Base-by-base conservation (phyloP, 2,113 vertebrate species). In the Marmota monax region DNA sequence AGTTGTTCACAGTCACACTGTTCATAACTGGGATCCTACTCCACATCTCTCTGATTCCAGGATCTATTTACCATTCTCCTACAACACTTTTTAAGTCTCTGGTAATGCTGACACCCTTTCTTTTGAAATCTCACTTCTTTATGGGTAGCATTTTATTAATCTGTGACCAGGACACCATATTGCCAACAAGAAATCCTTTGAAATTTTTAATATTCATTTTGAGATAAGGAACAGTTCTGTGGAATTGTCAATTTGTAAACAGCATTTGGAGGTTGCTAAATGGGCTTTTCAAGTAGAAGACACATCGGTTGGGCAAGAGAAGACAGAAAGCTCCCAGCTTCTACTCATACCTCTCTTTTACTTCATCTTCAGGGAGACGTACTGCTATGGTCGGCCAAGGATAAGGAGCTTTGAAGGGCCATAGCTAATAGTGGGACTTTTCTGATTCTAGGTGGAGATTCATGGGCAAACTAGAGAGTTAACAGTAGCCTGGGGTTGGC, bases 51-150 rank as follows among this genome's bases (percentile, higher is more conserved):
- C 9, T 53, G 61, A 58, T 42, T 84, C 22, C 23, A 63, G n/a
- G 67, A 56, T 4, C 22, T 82, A 29, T 12, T 53, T 39, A 45
- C 34, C 25, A 11, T 73, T 93, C 34, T 86, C 22, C 27, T 65
- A 69, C 9, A 74, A 2, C 32, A 32, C 18, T 37, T 69, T 51
- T 27, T 48, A 92, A 70, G 20, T 51, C 23, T 13, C 14, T 17
- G 53, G 65, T 34, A 72, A 69, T 18, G 61, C 4, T 51, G 88
- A 39, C 42, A 82, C 42, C 42, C 5, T 65, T 76, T 92, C 53
- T 74, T 90, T 56, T 84, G 58, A 90, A 94, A 94, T 53, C 11
- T 87, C n/a, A 45, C 13, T 91, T 73, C 32, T 39, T 83, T 96
- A 56, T 69, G 25, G 14, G 45, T 63, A 48, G 42, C 11, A 63